Evolutionary conservation across 2,888 invertebrate species (phyloP), one percentile per base, ranked within the genome.

Genomic region (Heliconius cydno): DNA sequence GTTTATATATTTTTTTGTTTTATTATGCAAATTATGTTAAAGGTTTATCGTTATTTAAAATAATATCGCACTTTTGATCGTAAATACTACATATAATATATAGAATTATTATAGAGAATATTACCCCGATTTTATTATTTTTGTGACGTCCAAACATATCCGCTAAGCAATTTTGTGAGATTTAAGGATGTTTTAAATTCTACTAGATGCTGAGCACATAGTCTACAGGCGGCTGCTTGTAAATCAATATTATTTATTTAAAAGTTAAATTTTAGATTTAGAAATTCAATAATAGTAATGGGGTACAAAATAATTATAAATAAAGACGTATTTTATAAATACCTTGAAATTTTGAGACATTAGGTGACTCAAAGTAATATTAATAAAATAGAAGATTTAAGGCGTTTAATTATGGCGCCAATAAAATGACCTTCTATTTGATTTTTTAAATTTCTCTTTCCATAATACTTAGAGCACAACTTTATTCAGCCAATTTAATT

Each of bases 141-240:
- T 81, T 77, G 67, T 57, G 78, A 80, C 77, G 52, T 38, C 70
- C 70, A 72, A 74, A 81, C 74, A 70, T 73, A 52, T 67, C 74
- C 63, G 68, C 15, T 70, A 25, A 46, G 77, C 79, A 75, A 79
- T 77, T 81, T 81, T 67, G 57, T 74, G 15, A 79, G 70, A 81
- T 81, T 81, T 81, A 79, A 77, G 74, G 57, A 38, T 63, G 75
- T 70, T 79, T 76, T 80, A 74, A 77, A 79, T 77, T 78, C 68
- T 78, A 38, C 28, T 46, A 75, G 28, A 73, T 73, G 73, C 73
- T 73, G 57, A 34, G 57, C 52, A 12, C n/a, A 38, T 72, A 72
- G 30, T 72, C 72, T 13, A 57, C 22, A 57, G 57, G 34, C 57
- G 34, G 22, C 30, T 72, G 7, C 34, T n/a, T 60, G 13, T 9